These are phyloP conservation scores for Porites lobata DNA, from an alignment of 92 coral and sea anemone genomes.

Conservation along the genomic window DNA sequence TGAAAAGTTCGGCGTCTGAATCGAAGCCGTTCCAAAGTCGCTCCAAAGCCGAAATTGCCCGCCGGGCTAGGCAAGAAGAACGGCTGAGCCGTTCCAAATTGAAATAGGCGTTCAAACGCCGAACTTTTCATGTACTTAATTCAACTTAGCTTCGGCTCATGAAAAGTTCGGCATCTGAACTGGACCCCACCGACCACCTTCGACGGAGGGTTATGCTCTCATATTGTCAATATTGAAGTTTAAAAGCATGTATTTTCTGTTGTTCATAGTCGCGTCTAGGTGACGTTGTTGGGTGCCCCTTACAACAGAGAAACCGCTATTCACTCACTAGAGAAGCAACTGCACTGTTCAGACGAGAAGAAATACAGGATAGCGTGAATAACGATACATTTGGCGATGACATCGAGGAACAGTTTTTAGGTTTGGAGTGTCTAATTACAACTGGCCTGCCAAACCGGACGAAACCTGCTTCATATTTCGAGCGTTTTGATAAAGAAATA, in stretches of 20 bases:
- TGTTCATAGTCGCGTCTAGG: neutral
- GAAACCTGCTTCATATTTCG: neutral
- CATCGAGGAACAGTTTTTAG: neutral
- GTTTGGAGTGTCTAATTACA: slow-evolving; percentile 3
- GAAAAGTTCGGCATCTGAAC: too few species aligned
- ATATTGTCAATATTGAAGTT: neutral
- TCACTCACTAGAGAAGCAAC: neutral
- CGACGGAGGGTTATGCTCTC: neutral
- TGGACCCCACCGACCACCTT: too few species aligned
- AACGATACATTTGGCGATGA: too few species aligned
- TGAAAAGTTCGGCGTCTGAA: too few species aligned
- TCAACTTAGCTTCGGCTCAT: too few species aligned
- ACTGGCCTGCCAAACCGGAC: neutral
- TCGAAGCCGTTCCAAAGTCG: too few species aligned
- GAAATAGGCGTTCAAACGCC: too few species aligned
- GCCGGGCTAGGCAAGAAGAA: too few species aligned
- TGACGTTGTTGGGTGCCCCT: slow-evolving; percentile 2
- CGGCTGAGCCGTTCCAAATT: too few species aligned
- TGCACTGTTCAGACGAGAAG: slow-evolving; percentile 6
- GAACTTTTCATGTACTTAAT: too few species aligned
- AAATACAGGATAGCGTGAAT: neutral
- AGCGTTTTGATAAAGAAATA: slow-evolving; percentile 2
- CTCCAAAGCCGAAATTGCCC: too few species aligned
- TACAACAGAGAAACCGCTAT: neutral
- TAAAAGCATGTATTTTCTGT: neutral